These are phyloP conservation scores for Knipowitschia caucasica DNA, from an alignment of 2,797 vertebrate genomes.

Conservation along the genomic window DNA sequence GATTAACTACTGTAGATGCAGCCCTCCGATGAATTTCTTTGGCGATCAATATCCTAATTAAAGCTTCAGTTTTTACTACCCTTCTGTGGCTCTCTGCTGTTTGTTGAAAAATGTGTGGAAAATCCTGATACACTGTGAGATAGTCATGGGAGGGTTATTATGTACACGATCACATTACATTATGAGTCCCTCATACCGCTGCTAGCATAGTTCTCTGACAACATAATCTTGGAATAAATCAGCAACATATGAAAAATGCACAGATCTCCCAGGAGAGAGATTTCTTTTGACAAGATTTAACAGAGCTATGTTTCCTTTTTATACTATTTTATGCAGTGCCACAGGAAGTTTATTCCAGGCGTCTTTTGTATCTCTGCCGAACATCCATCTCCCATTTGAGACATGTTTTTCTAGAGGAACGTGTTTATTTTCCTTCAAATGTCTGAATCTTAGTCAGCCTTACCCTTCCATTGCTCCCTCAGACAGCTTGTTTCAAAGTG, in stretches of 20 bases:
- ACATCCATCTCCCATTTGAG: constrained; percentile 2
- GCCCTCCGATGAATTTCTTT: too few species aligned
- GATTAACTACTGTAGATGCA: too few species aligned
- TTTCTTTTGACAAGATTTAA: constrained; percentile 41
- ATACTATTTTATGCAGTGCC: constrained; percentile 33
- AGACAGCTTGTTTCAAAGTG: constrained; percentile 24
- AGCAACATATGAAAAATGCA: too few species aligned
- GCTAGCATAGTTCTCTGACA: not conserved
- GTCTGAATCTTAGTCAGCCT: constrained; percentile 14
- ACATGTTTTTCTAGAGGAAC: constrained; percentile 23
- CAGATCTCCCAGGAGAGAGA: constrained; percentile 20
- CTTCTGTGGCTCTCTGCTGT: too few species aligned
- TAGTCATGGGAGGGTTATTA: too few species aligned
- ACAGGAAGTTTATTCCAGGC: constrained; percentile 40
- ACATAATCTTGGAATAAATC: not conserved
- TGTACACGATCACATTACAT: too few species aligned
- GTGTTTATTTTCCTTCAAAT: constrained; percentile 8
- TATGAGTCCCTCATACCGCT: too few species aligned
- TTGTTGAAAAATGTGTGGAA: too few species aligned
- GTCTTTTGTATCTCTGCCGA: constrained; percentile 21
- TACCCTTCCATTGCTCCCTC: not conserved
- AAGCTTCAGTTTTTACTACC: too few species aligned
- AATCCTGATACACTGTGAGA: too few species aligned
- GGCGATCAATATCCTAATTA: too few species aligned
- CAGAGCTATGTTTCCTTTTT: constrained; percentile 39